Evolutionary conservation across 2,113 vertebrate genomes (phyloP), one percentile per base, ranked within the genome.

Genomic region (Entelurus aequoreus): DNA sequence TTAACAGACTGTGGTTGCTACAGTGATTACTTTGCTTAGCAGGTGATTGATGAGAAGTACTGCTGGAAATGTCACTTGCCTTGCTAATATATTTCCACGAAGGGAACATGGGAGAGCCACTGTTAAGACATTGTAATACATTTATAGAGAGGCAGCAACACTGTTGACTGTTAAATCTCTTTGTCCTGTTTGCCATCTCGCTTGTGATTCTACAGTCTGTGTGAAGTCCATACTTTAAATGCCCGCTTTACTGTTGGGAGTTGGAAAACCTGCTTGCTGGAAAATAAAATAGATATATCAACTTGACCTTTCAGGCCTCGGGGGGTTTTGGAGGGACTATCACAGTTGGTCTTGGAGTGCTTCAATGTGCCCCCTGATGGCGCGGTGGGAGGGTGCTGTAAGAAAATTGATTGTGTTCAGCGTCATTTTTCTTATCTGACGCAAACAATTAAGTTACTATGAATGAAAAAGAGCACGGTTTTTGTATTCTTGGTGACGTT

Each of bases 11-110:
- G 82, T 78, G 67, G 83, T 80, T 78, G 84, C 82, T 80, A 69
- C 74, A 77, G 80, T 85, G 82, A 87, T 87, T 87, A 87, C 82
- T 87, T 83, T 87, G 82, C 86, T 87, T 86, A 86, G 82, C 75
- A 73, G 76, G 72, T 87, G 85, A 88, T 88, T 87, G 87, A 88
- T 88, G 86, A 85, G 77, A 75, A 79, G 69, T 81, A 66, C 76
- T 74, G 71, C 78, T 86, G 82, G 79, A 84, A 88, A 88, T 87
- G 87, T 84, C 87, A 86, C 80, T 82, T 69, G 75, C 69, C 69
- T 65, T 65, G 77, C 76, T 87, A 82, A 85, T 87, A 86, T 76
- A 81, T 84, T 86, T 87, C 72, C 77, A 82, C 76, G 60, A 54
- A 47, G 76, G 76, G 77, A 86, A 81, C 79, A 81, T 75, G 63